Percentiles rank a stretch among this genome's conserved stretches.
Evolutionary conservation across 2,113 vertebrate genomes (phyloP).

Genomic region (Sinocyclocheilus grahami): DNA sequence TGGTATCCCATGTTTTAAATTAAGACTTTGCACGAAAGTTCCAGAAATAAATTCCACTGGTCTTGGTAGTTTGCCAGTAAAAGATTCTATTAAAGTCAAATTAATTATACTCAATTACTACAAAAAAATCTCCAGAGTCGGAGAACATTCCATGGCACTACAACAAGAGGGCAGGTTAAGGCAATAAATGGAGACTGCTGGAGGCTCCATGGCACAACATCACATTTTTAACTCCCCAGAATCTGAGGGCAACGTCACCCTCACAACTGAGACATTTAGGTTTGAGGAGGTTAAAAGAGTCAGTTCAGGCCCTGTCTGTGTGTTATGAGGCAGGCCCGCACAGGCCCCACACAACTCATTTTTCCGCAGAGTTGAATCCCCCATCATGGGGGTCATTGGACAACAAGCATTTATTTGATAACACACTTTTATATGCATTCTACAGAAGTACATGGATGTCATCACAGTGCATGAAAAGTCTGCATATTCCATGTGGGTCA

Average conservation of each 20-base stretch:
- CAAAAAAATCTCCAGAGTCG: background rate
- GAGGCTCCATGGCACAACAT: slow-evolving; percentile 6
- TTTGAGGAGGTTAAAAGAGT: background rate
- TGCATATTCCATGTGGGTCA: background rate
- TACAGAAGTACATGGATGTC: background rate
- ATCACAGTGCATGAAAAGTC: background rate
- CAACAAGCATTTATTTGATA: background rate
- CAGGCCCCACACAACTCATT: background rate
- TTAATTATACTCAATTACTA: background rate
- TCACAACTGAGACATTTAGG: background rate
- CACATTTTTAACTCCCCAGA: background rate
- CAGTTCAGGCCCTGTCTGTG: background rate
- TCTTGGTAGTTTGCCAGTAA: background rate
- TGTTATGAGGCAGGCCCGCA: background rate
- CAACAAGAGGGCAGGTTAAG: slow-evolving; percentile 31
- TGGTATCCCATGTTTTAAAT: background rate
- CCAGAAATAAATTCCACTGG: background rate
- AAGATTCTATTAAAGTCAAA: background rate
- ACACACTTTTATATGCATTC: background rate
- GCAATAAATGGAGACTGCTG: background rate
- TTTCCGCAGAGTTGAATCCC: background rate
- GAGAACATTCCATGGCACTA: slow-evolving; percentile 32
- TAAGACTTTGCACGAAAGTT: background rate
- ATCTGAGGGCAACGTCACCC: background rate
- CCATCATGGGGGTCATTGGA: background rate